Evolutionary conservation across 2,888 invertebrate species (phyloP).

Genomic region (Leptinotarsa peninsularis): DNA sequence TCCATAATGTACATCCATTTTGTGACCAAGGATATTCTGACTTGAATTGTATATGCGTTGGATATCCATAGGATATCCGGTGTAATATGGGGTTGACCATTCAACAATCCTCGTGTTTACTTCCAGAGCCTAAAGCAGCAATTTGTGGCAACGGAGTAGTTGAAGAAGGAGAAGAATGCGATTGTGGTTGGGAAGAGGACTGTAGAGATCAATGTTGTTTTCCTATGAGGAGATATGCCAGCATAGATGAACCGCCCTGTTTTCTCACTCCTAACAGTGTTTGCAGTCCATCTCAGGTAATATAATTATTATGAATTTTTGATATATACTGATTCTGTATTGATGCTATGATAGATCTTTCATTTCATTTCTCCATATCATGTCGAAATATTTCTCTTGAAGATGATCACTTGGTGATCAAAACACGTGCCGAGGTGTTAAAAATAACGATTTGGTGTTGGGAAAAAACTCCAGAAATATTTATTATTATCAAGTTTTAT

Average conservation of each 20-base stretch:
- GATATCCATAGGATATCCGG: too few relatives aligned
- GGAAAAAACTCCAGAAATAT: too few relatives aligned
- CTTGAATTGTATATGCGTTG: not conserved
- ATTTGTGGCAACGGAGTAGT: conserved; percentile 99
- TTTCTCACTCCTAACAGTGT: conserved; percentile 83
- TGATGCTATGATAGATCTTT: too few relatives aligned
- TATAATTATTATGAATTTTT: not conserved
- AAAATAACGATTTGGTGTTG: too few relatives aligned
- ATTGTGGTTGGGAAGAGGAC: conserved; percentile 98
- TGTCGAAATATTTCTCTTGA: too few relatives aligned
- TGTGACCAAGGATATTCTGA: not conserved
- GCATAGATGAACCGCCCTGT: conserved; percentile 85
- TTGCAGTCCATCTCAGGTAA: conserved; percentile 85
- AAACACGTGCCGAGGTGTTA: too few relatives aligned
- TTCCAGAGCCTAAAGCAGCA: conserved; percentile 87
- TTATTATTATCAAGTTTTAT: too few relatives aligned
- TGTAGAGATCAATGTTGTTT: conserved; percentile 94
- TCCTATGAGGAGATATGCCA: conserved; percentile 86
- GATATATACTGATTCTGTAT: too few relatives aligned
- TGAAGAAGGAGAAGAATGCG: conserved; percentile 97
- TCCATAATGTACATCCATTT: too few relatives aligned
- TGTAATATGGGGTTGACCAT: too few relatives aligned
- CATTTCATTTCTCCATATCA: too few relatives aligned
- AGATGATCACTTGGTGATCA: too few relatives aligned
- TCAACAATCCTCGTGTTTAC: not conserved